Percentiles rank a stretch among this genome's conserved stretches.
Evolutionary conservation across 1,140 invertebrate genomes (phyloP).

Genomic region (Euwallacea similis): DNA sequence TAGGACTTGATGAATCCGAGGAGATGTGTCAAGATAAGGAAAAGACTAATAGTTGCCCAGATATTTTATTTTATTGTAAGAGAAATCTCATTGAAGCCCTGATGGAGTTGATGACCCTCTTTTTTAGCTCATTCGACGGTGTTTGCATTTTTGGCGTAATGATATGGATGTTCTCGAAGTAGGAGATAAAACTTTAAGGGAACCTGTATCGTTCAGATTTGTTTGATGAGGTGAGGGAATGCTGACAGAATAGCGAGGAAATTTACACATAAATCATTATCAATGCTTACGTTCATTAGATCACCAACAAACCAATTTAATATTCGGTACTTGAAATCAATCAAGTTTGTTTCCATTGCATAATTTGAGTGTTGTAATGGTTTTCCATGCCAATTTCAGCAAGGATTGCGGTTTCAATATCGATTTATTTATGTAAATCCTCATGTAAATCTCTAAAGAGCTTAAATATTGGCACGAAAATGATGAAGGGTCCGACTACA

Average conservation of each 20-base stretch:
- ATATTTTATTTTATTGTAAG: constrained; percentile 35
- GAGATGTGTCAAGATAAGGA: constrained; percentile 33
- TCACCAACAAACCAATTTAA: no score
- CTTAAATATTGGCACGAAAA: constrained; percentile 4
- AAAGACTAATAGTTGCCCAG: constrained; percentile 35
- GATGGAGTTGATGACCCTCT: constrained; percentile 9
- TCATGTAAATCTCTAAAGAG: constrained; percentile 4
- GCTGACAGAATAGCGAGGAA: no score
- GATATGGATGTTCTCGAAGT: neutral
- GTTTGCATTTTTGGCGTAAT: neutral
- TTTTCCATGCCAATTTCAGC: constrained; percentile 2
- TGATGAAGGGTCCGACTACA: constrained; percentile 1
- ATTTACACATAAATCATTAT: no score
- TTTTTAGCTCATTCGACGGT: constrained; percentile 5
- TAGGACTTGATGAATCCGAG: constrained; percentile 35
- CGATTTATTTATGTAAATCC: constrained; percentile 7
- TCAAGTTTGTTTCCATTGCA: neutral
- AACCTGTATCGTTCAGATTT: neutral
- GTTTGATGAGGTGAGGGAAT: no score
- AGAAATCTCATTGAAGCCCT: constrained; percentile 9
- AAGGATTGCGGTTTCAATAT: constrained; percentile 6
- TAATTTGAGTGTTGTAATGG: constrained; percentile 2
- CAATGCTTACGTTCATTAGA: no score
- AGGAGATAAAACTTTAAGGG: neutral
- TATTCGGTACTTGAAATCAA: neutral